Percentiles rank a stretch among this genome's conserved stretches.
Evolutionary conservation across 2,113 vertebrate genomes (phyloP).

Genomic region (Oncorhynchus mykiss): DNA sequence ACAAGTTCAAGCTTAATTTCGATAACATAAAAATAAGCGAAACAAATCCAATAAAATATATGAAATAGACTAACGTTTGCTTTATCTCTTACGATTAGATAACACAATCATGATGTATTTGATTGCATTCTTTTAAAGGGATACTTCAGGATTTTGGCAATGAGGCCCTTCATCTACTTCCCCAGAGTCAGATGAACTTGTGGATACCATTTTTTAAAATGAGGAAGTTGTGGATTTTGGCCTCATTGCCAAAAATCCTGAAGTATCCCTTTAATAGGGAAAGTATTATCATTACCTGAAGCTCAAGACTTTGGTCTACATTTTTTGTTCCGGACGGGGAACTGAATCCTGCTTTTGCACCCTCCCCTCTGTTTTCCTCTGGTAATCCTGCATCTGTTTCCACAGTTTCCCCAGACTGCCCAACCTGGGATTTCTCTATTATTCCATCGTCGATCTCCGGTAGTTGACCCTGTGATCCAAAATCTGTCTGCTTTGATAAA

Average conservation of each 20-base stretch:
- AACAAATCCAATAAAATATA: too few species aligned
- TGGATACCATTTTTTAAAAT: background rate
- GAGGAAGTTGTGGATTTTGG: background rate
- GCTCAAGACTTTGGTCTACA: conserved; percentile 10
- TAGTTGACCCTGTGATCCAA: conserved; percentile 7
- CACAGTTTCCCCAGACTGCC: background rate
- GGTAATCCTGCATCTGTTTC: background rate
- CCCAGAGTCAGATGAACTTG: background rate
- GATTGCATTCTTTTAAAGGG: background rate
- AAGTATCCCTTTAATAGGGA: background rate
- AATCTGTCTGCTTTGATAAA: background rate
- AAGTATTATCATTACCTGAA: conserved; percentile 42
- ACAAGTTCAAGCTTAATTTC: background rate
- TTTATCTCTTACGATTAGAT: too few species aligned
- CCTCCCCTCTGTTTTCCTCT: conserved; percentile 5
- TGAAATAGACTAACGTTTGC: too few species aligned
- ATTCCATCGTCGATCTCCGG: too few species aligned
- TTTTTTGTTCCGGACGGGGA: background rate
- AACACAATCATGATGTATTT: background rate
- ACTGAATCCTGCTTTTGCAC: background rate
- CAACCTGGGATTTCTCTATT: background rate
- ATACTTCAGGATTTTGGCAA: too few species aligned
- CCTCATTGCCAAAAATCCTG: too few species aligned
- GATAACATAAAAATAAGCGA: too few species aligned
- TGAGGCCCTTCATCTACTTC: too few species aligned